Percentiles rank a stretch among this genome's conserved stretches.
Evolutionary conservation across 2,797 vertebrate species (phyloP).

Genomic region (Rhinichthys osculus): DNA sequence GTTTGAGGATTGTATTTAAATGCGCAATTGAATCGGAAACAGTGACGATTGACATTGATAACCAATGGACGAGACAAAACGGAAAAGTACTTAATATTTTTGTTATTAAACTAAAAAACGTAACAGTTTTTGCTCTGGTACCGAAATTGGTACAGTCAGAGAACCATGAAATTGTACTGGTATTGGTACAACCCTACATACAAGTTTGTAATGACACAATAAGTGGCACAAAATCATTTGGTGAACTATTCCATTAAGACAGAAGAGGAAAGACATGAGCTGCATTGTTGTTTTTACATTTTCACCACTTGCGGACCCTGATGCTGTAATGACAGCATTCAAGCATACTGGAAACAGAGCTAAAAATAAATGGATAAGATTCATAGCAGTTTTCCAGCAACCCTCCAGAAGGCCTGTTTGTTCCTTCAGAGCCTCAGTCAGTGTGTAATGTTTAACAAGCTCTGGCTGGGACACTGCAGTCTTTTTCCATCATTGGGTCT

Average conservation of each 20-base stretch:
- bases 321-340: conserved; percentile 39
- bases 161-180: neutral
- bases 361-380: conserved; percentile 45
- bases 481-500: conserved; percentile 40
- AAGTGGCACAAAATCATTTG: neutral
- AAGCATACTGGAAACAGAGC: conserved; percentile 19
- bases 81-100: neutral
- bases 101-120: too few relatives aligned
- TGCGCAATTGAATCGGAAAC: neutral
- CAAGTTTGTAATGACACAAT: neutral
- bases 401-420: conserved; percentile 33
- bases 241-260: neutral
- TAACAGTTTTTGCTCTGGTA: neutral
- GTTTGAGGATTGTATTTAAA: neutral
- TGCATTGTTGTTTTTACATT: conserved; percentile 6
- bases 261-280: neutral
- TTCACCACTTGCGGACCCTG: conserved; percentile 5
- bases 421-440: conserved; percentile 14
- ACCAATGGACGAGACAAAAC: neutral
- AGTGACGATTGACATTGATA: neutral
- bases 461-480: conserved; percentile 38
- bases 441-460: conserved; percentile 55
- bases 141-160: neutral
- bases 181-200: neutral
- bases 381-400: conserved; percentile 39